Evolutionary conservation across 2,797 vertebrate genomes (phyloP), one percentile per base, ranked within the genome.

Genomic region (Martes flavigula): DNA sequence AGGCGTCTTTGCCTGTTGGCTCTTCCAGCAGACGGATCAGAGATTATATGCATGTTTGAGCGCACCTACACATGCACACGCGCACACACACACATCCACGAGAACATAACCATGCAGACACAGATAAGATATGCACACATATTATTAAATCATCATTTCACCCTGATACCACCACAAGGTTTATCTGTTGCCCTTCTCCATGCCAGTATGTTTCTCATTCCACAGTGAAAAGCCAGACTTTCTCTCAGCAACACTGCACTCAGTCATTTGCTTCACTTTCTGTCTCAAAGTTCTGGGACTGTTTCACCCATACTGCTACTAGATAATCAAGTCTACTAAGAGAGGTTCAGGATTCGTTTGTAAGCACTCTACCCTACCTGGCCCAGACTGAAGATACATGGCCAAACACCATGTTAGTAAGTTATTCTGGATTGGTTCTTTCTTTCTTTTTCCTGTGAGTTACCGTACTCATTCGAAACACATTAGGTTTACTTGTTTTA

Each of bases 191-290:
- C 64, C 82, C 3, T 51, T 46, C 27, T 87, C 40, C 75, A 78
- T 8, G 54, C 75, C 0, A 46, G 10, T 5, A n/a, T 15, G 30
- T n/a, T 64, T 56, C 48, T 68, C 51, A 48, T 12, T 51, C n/a
- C 38, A 73, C 32, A 90, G 51, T n/a, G 68, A 75, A 93, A 84
- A 68, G 32, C 8, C 64, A 72, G 38, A 30, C 27, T 89, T 38
- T 46, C 9, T 87, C 43, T 46, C 7, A 30, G 43, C 14, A 75
- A n/a, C 18, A 35, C 5, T 23, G 38, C 18, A 70, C 23, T 73
- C 5, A 88, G 32, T 90, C 43, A 91, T 15, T n/a, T 77, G 62
- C 78, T 95, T 87, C 58, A 84, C 84, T 46, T 91, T 43, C 27
- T 2, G 56, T 18, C 40, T 78, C 13, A 68, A 90, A 30, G 54